Percentiles rank a stretch among this genome's conserved stretches.
Conservation (phyloP, 2,113 vertebrate genomes). For the Crotalus horridus region DNA sequence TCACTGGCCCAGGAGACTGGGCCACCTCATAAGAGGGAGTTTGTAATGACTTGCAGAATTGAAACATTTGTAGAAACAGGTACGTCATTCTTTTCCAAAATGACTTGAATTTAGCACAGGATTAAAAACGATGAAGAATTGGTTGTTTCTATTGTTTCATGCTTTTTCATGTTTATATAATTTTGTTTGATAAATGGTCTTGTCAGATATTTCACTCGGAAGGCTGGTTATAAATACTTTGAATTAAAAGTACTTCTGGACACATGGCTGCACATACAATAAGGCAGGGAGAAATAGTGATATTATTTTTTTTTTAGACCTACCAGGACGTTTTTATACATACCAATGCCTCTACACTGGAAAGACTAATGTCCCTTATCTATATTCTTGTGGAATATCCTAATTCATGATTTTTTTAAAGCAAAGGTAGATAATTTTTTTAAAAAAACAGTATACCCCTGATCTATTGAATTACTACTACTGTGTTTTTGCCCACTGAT, state of each 20-base stretch:
- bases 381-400: background rate
- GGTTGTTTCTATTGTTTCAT: background rate
- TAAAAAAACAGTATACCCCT: background rate
- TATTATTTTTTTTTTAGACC: background rate
- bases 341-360: background rate
- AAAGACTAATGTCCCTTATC: background rate
- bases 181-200: background rate
- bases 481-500: background rate
- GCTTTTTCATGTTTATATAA: background rate
- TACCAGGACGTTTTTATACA: background rate
- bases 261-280: background rate
- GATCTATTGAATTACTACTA: background rate
- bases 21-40: constrained; percentile 82
- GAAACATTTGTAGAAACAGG: constrained; percentile 83
- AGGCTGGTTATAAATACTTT: background rate
- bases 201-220: background rate
- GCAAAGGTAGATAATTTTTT: background rate
- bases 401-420: background rate
- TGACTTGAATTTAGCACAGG: background rate
- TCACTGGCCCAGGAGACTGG: constrained; percentile 76
- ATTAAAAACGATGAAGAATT: constrained; percentile 9
- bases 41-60: constrained; percentile 81
- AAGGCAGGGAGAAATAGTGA: background rate
- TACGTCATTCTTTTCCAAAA: constrained; percentile 47
- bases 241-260: background rate